Base-by-base conservation (phyloP, 2,797 vertebrate species). In the Myotis pilosus region DNA sequence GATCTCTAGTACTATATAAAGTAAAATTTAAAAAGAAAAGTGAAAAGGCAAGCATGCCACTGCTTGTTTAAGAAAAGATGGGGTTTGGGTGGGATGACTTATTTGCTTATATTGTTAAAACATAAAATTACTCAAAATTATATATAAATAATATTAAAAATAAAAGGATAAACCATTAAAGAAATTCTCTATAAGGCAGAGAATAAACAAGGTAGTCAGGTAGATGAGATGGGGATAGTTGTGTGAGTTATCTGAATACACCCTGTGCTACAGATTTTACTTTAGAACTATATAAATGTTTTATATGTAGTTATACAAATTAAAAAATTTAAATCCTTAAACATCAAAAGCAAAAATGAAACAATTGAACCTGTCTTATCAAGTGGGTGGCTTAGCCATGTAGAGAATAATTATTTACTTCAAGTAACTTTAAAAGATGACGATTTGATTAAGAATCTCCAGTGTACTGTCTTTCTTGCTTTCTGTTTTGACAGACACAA, bases 401-500 rank as follows among this genome's bases (percentile, higher is more conserved):
- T 1, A 72, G 13, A 55, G 9, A 81, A 75, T 22, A 79, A 53
- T 72, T 66, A 74, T 16, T 93, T 80, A 57, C 41, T 92, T 68
- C 25, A 92, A 60, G 57, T 66, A 79, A 74, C 82, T 86, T 74
- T 60, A 87, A 74, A 92, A 68, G 36, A 55, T 69, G 16, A 38
- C 49, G 33, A 83, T 76, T 75, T 82, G 47, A 87, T 20, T 66
- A 57, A 84, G 16, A 33, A 72, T 57, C 15, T 66, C 69, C 75
- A 66, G 47, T 57, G 55, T 68, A 71, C 23, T 68, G 3, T 49
- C 25, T 82, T 82, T 49, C 36, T 86, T 71, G 22, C 47, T 86
- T 89, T 85, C 91, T 57, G 36, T 87, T 84, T 94, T 94, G 64
- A 71, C 13, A 60, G 62, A 62, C 64, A 89, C 15, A 38, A 84